A percentile compares a stretch with the other conserved stretches of the same genome.
These are phyloP conservation scores for Drosophila suboccidentalis DNA, from an alignment of 2,888 invertebrate genomes.

Conservation along the genomic window DNA sequence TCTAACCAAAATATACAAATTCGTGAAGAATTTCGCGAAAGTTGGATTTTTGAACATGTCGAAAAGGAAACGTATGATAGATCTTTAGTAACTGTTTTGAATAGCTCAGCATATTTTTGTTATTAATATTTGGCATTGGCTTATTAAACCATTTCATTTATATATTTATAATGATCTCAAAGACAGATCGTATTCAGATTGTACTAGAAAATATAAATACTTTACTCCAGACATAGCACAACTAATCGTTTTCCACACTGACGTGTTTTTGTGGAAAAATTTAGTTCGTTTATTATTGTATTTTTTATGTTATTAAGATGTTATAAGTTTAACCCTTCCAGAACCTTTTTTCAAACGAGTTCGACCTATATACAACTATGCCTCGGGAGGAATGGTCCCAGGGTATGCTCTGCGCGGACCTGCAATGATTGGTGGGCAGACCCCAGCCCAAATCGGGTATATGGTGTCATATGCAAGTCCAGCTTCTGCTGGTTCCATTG, in stretches of 20 bases:
- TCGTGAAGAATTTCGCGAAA: conserved; percentile 53
- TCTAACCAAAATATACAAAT: conserved; percentile 9
- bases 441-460: no score
- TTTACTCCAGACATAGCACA: background rate
- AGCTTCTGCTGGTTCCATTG: no score
- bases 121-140: background rate
- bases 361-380: no score
- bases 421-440: no score
- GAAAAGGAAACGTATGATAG: background rate
- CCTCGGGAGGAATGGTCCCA: no score
- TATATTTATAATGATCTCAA: background rate
- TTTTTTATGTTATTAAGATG: background rate
- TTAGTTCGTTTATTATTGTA: background rate
- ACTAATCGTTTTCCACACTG: background rate
- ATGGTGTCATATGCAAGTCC: background rate
- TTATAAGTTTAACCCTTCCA: background rate
- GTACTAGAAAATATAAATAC: background rate
- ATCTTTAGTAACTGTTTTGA: background rate
- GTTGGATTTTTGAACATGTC: conserved; percentile 50
- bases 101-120: background rate
- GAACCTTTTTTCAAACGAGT: no score
- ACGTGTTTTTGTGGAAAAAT: background rate
- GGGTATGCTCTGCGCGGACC: background rate
- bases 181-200: background rate
- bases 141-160: background rate